These are phyloP conservation scores for Silurus glanis DNA, from an alignment of 2,113 vertebrate genomes.

Conservation along the genomic window DNA sequence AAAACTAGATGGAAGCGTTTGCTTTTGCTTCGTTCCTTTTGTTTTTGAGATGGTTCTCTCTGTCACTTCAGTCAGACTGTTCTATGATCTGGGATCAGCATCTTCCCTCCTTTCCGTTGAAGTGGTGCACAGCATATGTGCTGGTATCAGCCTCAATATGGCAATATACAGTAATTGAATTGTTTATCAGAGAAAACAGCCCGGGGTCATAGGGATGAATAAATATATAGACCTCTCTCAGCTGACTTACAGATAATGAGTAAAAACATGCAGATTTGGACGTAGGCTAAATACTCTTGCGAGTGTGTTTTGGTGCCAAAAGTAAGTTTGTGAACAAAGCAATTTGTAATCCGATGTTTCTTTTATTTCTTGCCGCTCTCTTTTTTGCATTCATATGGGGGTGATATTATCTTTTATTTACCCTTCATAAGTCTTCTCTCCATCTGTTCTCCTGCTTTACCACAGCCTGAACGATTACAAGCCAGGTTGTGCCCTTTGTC, in stretches of 20 bases:
- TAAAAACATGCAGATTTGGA: slow-evolving; percentile 17
- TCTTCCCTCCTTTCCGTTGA: slow-evolving; percentile 36
- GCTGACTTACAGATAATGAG: slow-evolving; percentile 13
- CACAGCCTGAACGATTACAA: slow-evolving; percentile 8
- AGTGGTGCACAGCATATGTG: slow-evolving; percentile 32
- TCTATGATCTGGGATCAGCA: slow-evolving; percentile 23
- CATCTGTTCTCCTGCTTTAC: background rate
- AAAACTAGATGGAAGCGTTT: background rate
- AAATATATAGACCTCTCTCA: slow-evolving; percentile 8
- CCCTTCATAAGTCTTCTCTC: background rate
- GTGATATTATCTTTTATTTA: background rate
- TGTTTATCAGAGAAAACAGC: slow-evolving; percentile 28
- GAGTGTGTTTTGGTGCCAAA: background rate
- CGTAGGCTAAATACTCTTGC: slow-evolving; percentile 5
- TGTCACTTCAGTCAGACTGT: slow-evolving; percentile 1
- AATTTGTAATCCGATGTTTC: background rate
- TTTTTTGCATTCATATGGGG: background rate
- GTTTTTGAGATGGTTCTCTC: background rate
- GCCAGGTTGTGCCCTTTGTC: slow-evolving; percentile 27
- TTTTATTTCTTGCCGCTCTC: background rate
- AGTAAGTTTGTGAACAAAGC: background rate
- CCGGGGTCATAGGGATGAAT: slow-evolving; percentile 19
- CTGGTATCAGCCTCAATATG: slow-evolving; percentile 31
- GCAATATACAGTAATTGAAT: background rate
- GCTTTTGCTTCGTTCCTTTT: too few species aligned